A percentile compares a stretch with the other conserved stretches of the same genome.
phyloP scores from a whole-genome alignment of 2,797 vertebrate species.

The Danio jaintianensis region DNA sequence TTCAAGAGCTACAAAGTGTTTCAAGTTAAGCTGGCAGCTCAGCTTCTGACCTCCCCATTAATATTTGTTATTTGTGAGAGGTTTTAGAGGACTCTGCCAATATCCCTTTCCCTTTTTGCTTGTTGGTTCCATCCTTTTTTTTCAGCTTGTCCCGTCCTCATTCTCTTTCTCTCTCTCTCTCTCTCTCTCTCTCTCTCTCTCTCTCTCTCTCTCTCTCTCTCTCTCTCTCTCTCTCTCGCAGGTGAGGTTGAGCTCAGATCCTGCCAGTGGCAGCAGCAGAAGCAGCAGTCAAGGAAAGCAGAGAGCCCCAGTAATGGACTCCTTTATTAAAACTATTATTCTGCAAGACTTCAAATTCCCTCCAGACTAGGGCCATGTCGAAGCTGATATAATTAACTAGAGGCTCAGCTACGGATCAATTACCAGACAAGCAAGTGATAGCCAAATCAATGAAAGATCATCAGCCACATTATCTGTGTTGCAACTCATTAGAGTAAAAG shows the following conservation, averaged over 20 bases:
- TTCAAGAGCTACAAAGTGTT: slow-evolving; percentile 95
- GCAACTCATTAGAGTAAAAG: slow-evolving; percentile 99
- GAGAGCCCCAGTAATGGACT: slow-evolving; percentile 90
- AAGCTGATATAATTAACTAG: slow-evolving; percentile 99
- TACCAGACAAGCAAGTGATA: slow-evolving; percentile 99
- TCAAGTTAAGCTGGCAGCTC: slow-evolving; percentile 92
- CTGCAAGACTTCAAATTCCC: slow-evolving; percentile 97
- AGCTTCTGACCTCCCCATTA: slow-evolving; percentile 94
- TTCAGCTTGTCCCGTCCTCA: slow-evolving; percentile 62
- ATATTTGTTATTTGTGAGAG: slow-evolving; percentile 96
- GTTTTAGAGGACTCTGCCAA: slow-evolving; percentile 75
- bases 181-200: neutral
- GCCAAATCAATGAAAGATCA: slow-evolving; percentile 99
- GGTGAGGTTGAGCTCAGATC: slow-evolving; percentile 62
- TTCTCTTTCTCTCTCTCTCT: slow-evolving; percentile 16
- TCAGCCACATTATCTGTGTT: slow-evolving; percentile 99
- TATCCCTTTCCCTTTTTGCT: neutral
- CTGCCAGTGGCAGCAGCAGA: slow-evolving; percentile 54
- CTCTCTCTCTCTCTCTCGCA: neutral
- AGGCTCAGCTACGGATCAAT: slow-evolving; percentile 99
- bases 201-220: neutral
- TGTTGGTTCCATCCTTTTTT: slow-evolving; percentile 64
- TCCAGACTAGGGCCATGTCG: slow-evolving; percentile 92
- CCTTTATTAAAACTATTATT: slow-evolving; percentile 99
- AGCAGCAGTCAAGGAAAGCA: slow-evolving; percentile 76